Conservation (phyloP, 2,113 vertebrate species). For the Passer domesticus region DNA sequence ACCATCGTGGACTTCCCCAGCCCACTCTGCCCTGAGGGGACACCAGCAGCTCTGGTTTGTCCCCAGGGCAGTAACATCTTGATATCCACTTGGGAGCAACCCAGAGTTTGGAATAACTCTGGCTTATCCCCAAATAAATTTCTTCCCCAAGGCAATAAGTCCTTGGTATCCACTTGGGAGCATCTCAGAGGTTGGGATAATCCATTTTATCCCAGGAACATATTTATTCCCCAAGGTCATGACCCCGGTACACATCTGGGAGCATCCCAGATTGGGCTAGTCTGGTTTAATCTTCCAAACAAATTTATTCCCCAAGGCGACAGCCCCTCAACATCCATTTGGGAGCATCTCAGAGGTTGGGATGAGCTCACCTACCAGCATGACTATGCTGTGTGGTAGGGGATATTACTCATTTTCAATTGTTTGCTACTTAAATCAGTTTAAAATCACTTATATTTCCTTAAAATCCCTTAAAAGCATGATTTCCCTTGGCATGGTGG, state of each 20-base stretch:
- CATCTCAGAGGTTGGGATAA: neutral
- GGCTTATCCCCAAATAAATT: neutral
- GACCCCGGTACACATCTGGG: neutral
- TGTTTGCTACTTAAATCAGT: neutral
- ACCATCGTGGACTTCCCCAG: conserved; percentile 97
- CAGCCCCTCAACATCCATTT: neutral
- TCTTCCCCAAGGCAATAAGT: neutral
- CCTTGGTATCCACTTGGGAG: neutral
- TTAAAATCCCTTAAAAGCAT: neutral
- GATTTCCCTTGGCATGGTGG: accelerated
- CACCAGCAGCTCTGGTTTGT: neutral
- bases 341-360: neutral
- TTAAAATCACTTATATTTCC: neutral
- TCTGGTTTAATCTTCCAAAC: neutral
- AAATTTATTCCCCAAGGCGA: neutral
- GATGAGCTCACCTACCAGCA: neutral
- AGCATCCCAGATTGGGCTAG: neutral
- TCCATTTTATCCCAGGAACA: neutral
- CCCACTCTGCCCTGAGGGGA: conserved; percentile 88
- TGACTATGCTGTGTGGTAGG: accelerated
- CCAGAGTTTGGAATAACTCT: neutral
- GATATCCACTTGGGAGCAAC: neutral
- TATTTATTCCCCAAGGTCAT: neutral
- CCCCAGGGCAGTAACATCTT: neutral
- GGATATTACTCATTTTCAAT: neutral